phyloP scores from a whole-genome alignment of 2,888 invertebrate genomes.

The Poecilus cupreus region DNA sequence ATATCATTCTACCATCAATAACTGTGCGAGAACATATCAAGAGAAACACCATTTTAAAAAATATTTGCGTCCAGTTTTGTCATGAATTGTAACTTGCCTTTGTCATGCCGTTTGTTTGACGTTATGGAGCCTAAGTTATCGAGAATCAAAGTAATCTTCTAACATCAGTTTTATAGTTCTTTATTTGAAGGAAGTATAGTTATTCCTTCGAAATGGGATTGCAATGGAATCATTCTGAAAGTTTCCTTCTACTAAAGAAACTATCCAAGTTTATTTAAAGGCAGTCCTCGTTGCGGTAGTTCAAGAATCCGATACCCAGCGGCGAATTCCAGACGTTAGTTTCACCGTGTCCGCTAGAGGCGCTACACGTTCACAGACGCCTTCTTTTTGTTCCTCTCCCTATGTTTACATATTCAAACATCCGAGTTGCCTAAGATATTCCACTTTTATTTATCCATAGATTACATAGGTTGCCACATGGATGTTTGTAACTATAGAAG shows the following conservation, averaged over 20 bases:
- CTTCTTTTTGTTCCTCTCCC: constrained; percentile 46
- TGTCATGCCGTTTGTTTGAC: too few species aligned
- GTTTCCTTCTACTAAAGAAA: neutral
- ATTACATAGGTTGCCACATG: constrained; percentile 13
- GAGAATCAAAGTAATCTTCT: too few species aligned
- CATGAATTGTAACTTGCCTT: too few species aligned
- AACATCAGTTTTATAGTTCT: too few species aligned
- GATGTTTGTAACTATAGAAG: neutral
- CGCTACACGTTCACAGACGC: constrained; percentile 45
- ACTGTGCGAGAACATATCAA: too few species aligned
- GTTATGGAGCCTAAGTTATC: too few species aligned
- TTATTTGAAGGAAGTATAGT: too few species aligned
- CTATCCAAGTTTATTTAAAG: constrained; percentile 6
- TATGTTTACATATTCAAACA: constrained; percentile 54
- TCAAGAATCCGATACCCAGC: constrained; percentile 34
- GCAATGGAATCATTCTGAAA: too few species aligned
- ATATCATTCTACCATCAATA: too few species aligned
- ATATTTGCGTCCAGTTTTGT: too few species aligned
- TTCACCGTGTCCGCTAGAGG: constrained; percentile 43
- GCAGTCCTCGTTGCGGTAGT: constrained; percentile 10
- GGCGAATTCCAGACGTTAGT: constrained; percentile 41
- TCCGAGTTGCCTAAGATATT: constrained; percentile 21
- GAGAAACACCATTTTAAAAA: too few species aligned
- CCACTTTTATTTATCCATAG: constrained; percentile 39
- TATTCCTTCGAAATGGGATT: too few species aligned